Conservation (phyloP, 2,113 vertebrate species). For the Ailuropoda melanoleuca region DNA sequence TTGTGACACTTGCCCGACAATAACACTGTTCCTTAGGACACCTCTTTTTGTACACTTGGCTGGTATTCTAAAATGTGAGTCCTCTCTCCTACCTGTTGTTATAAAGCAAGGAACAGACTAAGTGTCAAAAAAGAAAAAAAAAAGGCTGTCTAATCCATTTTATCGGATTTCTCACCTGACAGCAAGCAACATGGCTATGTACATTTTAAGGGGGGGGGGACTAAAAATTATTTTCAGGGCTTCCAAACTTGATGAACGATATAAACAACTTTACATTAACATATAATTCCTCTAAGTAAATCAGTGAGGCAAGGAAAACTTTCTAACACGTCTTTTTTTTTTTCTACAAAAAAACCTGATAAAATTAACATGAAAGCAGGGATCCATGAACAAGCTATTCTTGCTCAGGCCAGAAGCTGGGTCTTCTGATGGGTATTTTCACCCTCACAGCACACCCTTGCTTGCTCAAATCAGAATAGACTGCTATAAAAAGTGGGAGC, state of each 20-base stretch:
- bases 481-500: constrained; percentile 27
- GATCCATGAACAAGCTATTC: background rate
- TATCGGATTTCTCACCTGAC: background rate
- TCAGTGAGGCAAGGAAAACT: constrained; percentile 25
- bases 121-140: background rate
- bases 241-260: constrained; percentile 6
- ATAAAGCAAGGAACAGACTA: constrained; percentile 1
- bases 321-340: background rate
- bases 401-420: background rate
- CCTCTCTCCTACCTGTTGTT: constrained; percentile 48
- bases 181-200: background rate
- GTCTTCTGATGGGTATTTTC: constrained; percentile 50
- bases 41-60: constrained; percentile 39
- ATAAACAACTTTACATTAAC: constrained; percentile 26
- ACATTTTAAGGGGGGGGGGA: background rate
- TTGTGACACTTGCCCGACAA: constrained; percentile 57
- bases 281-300: background rate
- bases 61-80: constrained; percentile 67
- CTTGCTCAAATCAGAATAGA: constrained; percentile 13
- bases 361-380: constrained; percentile 18
- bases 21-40: constrained; percentile 74
- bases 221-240: constrained; percentile 42
- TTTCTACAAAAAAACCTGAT: background rate
- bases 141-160: background rate
- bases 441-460: constrained; percentile 6